phyloP scores from a whole-genome alignment of 2,888 invertebrate species.

The Ectemnius cavifrons region DNA sequence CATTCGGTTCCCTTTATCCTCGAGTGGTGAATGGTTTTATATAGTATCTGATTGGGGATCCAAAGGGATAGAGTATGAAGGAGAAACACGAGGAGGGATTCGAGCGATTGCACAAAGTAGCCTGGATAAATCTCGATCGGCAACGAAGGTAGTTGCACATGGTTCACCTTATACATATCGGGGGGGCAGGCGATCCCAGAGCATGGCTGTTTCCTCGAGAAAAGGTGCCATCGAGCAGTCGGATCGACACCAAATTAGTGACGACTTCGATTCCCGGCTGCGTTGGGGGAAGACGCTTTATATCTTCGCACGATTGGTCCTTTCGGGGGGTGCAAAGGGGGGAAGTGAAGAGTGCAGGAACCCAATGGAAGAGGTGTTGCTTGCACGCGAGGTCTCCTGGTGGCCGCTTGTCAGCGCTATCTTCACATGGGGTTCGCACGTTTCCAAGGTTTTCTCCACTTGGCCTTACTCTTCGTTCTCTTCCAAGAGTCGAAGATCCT shows the following conservation, averaged over 20 bases:
- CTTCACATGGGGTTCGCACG: conserved; percentile 62
- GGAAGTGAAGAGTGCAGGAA: conserved; percentile 5
- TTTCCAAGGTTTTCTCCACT: conserved; percentile 50
- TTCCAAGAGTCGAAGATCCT: conserved; percentile 24
- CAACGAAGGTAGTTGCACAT: background rate
- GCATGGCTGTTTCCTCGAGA: background rate
- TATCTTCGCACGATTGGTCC: conserved; percentile 38
- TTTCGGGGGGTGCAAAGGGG: conserved; percentile 40
- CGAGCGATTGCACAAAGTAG: background rate
- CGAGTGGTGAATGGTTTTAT: no score
- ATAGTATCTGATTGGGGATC: no score
- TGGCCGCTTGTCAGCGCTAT: conserved; percentile 70
- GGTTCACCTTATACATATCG: conserved; percentile 6
- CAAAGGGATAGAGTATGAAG: no score
- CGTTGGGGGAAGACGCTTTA: conserved; percentile 29
- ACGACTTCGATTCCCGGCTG: conserved; percentile 45
- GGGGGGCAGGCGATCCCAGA: conserved; percentile 3
- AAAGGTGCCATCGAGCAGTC: conserved; percentile 25
- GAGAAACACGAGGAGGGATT: no score
- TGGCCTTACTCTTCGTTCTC: conserved; percentile 28
- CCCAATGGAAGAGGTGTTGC: conserved; percentile 39
- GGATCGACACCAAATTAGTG: conserved; percentile 54
- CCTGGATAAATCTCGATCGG: conserved; percentile 1
- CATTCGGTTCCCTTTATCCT: no score
- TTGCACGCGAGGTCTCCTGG: conserved; percentile 70